Conservation (phyloP, 2,113 vertebrate species). For the Platysternon megacephalum region DNA sequence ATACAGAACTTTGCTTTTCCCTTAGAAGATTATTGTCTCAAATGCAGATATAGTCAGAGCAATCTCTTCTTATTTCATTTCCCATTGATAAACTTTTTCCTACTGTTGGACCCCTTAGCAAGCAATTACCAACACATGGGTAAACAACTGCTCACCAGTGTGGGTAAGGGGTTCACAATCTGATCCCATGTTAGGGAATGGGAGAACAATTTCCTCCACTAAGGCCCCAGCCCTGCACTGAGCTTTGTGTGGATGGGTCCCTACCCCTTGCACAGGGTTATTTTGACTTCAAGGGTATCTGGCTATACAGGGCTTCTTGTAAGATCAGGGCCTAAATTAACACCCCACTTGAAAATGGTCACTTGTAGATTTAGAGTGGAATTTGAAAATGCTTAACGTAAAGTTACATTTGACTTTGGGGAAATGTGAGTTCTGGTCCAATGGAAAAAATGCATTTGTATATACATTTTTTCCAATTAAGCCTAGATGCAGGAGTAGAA, state of each 20-base stretch:
- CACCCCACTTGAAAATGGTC: not conserved
- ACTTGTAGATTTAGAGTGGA: not conserved
- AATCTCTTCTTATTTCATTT: not conserved
- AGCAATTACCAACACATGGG: not conserved
- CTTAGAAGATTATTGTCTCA: not conserved
- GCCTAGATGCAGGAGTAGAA: not conserved
- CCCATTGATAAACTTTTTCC: not conserved
- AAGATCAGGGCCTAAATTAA: not conserved
- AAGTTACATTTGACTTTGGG: not conserved
- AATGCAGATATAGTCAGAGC: not conserved
- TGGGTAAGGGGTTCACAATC: not conserved
- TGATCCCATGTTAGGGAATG: fast-evolving
- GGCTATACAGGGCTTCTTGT: not conserved
- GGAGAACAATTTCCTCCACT: not conserved
- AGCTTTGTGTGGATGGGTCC: not conserved
- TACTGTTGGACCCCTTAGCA: not conserved
- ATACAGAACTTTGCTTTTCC: not conserved
- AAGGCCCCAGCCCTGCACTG: not conserved
- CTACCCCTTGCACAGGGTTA: not conserved
- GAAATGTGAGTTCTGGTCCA: not conserved
- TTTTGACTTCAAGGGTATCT: not conserved
- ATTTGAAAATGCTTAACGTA: not conserved
- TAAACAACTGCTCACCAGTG: not conserved
- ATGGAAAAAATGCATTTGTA: not conserved
- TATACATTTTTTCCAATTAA: not conserved